Evolutionary conservation across 2,888 invertebrate species (phyloP), one percentile per base, ranked within the genome.

Genomic region (Melieria crassipennis): DNA sequence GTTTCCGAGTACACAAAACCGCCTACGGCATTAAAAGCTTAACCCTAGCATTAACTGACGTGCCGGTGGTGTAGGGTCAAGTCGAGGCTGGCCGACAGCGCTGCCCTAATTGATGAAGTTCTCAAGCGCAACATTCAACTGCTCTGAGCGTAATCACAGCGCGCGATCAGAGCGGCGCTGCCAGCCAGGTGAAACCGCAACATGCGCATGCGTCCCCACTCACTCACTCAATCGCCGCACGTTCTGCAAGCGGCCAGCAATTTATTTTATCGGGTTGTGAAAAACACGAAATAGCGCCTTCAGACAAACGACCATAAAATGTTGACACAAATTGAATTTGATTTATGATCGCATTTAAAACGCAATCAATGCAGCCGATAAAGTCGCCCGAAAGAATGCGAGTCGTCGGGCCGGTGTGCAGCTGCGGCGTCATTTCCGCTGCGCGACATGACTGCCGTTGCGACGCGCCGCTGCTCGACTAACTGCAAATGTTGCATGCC

Each of bases 331-430:
- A 81, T 80, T 81, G 79, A 79, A 79, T 78, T 80, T 81, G 81
- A 81, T 81, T 81, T 80, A 81, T 81, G 80, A 80, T 78, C 79
- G 80, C 80, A 80, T 81, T 81, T 81, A 81, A 81, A 81, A 80
- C 79, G 81, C 80, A 80, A 81, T 81, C 80, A 80, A 80, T 79
- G 79, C 75, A 74, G 52, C 60, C 58, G 65, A 65, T 50, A 66
- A 66, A 69, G 66, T 65, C 70, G 47, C 63, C 55, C 70, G 30
- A 65, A 70, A 65, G 65, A 70, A 65, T 65, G 63, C 62, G 52
- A 13, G 6, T 7, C 13, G 46, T 56, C 9, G 42, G 57, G 48
- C 13, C 45, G 50, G 43, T 64, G 64, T 52, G 64, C 52, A 64
- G 30, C 57, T 48, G 58, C 57, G 42, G 16, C n/a, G 55, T 46